Base-by-base conservation (phyloP, 2,888 invertebrate genomes). In the Xestia ashworthii region DNA sequence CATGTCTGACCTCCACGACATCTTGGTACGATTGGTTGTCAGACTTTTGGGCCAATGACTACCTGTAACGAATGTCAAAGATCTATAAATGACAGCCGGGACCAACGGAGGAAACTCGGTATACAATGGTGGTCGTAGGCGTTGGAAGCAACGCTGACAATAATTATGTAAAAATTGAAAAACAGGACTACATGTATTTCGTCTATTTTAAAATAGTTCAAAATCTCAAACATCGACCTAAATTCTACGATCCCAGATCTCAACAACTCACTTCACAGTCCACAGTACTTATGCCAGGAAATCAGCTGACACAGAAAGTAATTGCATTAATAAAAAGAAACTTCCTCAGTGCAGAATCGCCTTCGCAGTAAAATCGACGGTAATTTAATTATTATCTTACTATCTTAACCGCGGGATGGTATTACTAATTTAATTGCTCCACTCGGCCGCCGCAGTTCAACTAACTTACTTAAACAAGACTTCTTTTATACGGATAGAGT, bases 381-480 rank as follows among this genome's bases (percentile, higher is more conserved):
- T 84, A 87, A 87, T 88, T 88, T 76, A 81, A 84, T 88, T 88
- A 88, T 81, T 75, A 86, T 86, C 81, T 82, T 79, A 85, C 76
- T 82, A 84, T 86, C 83, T 81, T 76, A 83, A 88, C 85, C 86
- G 71, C 87, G 71, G 85, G 84, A 84, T 87, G 81, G 84, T 84
- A 84, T 87, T 87, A 86, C 87, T 91, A 91, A 91, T 91, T 89
- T 83, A 87, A 91, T 91, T 87, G 87, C 72, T 83, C 71, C 64
- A 89, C 86, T 87, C 77, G 87, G 87, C 84, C 83, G 86, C 87
- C 79, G 81, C 90, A 91, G 92, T 90, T 91, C 90, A 88, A 89
- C 86, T 93, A 91, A 93, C 92, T 93, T 91, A 89, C 91, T 92
- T 91, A 90, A 90, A 90, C 88, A 89, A 90, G 80, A 88, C 90